These are phyloP conservation scores for Tympanuchus pallidicinctus DNA, from an alignment of 2,113 vertebrate genomes.

Conservation along the genomic window DNA sequence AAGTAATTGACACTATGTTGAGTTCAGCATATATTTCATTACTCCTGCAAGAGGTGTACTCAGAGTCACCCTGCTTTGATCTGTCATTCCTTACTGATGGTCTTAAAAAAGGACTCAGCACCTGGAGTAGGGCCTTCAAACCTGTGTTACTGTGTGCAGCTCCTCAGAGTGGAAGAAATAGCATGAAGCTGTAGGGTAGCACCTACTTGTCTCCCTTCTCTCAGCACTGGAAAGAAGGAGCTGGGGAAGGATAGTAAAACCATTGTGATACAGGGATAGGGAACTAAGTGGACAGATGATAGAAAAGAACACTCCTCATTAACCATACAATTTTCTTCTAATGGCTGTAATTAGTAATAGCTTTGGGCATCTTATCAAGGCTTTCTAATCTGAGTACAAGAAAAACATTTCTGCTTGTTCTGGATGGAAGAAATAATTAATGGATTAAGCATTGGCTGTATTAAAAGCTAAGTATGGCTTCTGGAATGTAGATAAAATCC, in stretches of 20 bases:
- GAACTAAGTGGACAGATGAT: neutral
- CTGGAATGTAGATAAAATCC: neutral
- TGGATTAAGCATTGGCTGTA: neutral
- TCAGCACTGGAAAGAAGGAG: neutral
- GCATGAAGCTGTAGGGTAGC: neutral
- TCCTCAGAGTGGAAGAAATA: neutral
- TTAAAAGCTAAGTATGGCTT: neutral
- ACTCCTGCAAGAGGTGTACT: neutral
- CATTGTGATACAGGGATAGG: neutral
- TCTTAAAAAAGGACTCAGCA: neutral
- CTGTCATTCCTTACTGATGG: neutral
- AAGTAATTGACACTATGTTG: neutral
- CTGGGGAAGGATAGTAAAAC: neutral
- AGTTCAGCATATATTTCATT: neutral
- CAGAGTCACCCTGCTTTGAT: neutral
- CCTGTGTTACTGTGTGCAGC: neutral
- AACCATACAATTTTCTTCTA: neutral
- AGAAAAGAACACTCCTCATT: neutral
- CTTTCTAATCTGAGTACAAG: neutral
- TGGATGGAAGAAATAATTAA: neutral
- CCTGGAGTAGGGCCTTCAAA: rapidly evolving
- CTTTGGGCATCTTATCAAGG: neutral
- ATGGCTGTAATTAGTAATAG: neutral
- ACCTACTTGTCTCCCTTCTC: neutral
- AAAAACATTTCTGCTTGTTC: conserved; percentile 3